Evolutionary conservation across 2,113 vertebrate species (phyloP), one percentile per base, ranked within the genome.

Genomic region (Cynopterus brachyotis): DNA sequence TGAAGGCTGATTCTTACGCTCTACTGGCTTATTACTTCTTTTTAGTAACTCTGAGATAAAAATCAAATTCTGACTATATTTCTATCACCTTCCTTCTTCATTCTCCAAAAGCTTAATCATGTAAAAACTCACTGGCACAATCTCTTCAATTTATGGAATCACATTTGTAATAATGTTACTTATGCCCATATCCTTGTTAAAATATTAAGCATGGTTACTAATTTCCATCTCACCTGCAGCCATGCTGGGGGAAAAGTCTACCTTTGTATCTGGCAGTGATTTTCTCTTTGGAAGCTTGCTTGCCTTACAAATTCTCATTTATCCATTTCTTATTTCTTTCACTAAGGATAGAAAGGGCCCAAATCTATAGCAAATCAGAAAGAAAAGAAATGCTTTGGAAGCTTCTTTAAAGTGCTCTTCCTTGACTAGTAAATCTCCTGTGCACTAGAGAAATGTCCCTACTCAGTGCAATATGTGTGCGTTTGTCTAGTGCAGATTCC

Each of bases 31-130:
- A 85, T 94, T 85, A 86, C 90, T 86, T 96, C 92, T 98, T 97
- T 92, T 95, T 96, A 98, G 78, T 94, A 91, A 82, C 85, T 96
- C 91, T 93, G 95, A 98, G 96, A 96, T 94, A 97, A 92, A 96
- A 98, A 97, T 97, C 85, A 97, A 96, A 98, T 96, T 86, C 91
- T 96, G 96, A 96, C 96, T 97, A 84, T 47, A 75, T 95, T 98
- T 78, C 92, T 96, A 55, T 70, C 15, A 30, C 11, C 55, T 4
- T 59, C 55, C 59, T 96, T 97, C 94, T 60, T 80, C 82, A 37
- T 75, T 66, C 88, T 98, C 81, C 92, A 85, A 95, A 95, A 97
- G 53, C 40, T 64, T 70, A 96, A 90, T 89, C 91, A 84, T 30
- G 81, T 76, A 81, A 92, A 97, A 83, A 55, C 42, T 9, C 72